phyloP scores from a whole-genome alignment of 2,113 vertebrate genomes.

The Genyomyrus donnyi region DNA sequence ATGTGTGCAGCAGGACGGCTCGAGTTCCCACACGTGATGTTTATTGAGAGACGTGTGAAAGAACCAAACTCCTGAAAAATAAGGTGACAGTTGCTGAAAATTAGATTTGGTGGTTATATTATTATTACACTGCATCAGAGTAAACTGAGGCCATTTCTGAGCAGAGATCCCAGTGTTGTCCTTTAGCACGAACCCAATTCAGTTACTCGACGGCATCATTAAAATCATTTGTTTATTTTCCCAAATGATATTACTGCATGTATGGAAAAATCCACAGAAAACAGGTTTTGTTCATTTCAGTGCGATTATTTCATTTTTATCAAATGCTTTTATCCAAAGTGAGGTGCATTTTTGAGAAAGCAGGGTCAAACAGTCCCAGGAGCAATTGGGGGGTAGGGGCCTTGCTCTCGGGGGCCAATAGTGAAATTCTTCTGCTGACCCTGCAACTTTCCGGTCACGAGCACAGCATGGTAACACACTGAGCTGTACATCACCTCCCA shows the following conservation, averaged over 20 bases:
- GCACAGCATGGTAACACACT: not conserved
- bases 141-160: not conserved
- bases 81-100: not conserved
- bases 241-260: not conserved
- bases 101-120: not conserved
- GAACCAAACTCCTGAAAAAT: not conserved
- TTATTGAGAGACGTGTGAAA: not conserved
- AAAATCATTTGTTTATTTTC: not conserved
- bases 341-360: not conserved
- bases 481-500: not conserved
- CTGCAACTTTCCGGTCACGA: not conserved
- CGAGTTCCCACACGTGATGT: not conserved
- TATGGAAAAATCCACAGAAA: not conserved
- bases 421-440: not conserved
- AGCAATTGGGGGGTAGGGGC: not conserved
- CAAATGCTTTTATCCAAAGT: not conserved
- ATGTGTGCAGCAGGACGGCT: not conserved
- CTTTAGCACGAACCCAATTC: not conserved
- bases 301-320: not conserved
- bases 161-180: not conserved
- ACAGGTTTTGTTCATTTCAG: not conserved
- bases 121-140: not conserved
- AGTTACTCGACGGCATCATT: not conserved
- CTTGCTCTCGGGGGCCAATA: not conserved
- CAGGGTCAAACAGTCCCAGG: not conserved